phyloP scores from a whole-genome alignment of 1,140 invertebrate genomes.

The Agrilus planipennis region DNA sequence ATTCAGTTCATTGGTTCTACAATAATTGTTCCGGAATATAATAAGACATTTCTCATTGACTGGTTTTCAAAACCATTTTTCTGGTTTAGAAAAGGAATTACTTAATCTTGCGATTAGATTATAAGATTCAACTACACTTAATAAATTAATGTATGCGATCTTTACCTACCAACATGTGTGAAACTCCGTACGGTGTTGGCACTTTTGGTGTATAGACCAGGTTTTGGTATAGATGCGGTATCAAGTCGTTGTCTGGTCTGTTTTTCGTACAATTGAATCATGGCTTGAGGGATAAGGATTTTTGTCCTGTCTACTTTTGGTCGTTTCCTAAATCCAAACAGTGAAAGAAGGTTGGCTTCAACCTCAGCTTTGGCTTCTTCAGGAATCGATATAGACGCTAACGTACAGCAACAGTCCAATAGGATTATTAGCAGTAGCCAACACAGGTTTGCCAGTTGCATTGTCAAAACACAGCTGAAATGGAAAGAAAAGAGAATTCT shows the following conservation, averaged over 20 bases:
- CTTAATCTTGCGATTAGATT: too few relatives aligned
- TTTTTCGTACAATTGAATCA: constrained; percentile 63
- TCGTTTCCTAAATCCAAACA: constrained; percentile 59
- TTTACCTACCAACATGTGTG: constrained; percentile 59
- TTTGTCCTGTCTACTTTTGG: constrained; percentile 38
- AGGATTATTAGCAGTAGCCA: constrained; percentile 6
- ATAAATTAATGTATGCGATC: constrained; percentile 2
- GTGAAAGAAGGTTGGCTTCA: constrained; percentile 55
- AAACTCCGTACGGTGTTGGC: constrained; percentile 82
- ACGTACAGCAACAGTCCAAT: background rate
- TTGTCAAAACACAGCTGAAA: constrained; percentile 6
- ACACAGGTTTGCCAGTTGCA: constrained; percentile 6
- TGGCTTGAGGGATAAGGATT: constrained; percentile 58
- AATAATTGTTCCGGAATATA: too few relatives aligned
- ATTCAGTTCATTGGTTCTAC: too few relatives aligned
- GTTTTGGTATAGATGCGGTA: constrained; percentile 51
- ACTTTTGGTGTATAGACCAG: constrained; percentile 50
- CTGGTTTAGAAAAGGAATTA: too few relatives aligned
- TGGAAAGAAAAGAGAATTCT: constrained; percentile 1
- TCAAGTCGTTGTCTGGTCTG: constrained; percentile 45
- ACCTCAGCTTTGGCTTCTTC: constrained; percentile 32
- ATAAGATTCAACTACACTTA: too few relatives aligned
- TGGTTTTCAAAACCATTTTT: too few relatives aligned
- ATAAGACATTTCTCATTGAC: too few relatives aligned
- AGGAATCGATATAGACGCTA: constrained; percentile 19